Percentiles rank a stretch among this genome's conserved stretches.
These are phyloP conservation scores for Oopsacas minuta DNA, from an alignment of 37 sponge, comb jelly and placozoan species.

Conservation along the genomic window DNA sequence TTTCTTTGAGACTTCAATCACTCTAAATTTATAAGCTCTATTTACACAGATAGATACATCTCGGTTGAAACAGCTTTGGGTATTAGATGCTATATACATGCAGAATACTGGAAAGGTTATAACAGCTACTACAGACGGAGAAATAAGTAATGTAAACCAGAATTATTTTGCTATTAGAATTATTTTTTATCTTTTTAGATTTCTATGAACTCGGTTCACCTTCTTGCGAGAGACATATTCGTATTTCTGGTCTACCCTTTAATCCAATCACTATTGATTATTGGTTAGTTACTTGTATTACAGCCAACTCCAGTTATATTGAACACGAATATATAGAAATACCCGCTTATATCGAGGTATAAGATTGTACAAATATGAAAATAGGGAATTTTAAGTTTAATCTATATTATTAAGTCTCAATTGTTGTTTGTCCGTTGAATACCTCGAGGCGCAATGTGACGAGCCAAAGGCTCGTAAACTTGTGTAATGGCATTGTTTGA, in stretches of 20 bases:
- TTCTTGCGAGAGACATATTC: constrained; percentile 44
- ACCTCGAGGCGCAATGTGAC: no score
- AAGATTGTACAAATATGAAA: no score
- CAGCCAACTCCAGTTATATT: not conserved
- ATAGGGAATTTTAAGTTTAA: no score
- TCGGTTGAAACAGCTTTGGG: constrained; percentile 34
- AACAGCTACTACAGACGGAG: constrained; percentile 53
- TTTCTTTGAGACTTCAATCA: no score
- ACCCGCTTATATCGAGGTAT: no score
- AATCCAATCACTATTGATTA: constrained; percentile 55
- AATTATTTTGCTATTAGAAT: no score
- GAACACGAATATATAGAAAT: no score
- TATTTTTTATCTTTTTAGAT: constrained; percentile 21
- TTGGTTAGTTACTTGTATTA: constrained; percentile 44
- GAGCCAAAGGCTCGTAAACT: no score
- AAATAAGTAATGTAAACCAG: constrained; percentile 50
- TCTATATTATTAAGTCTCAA: no score
- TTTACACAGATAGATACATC: not conserved
- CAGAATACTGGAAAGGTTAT: constrained; percentile 61
- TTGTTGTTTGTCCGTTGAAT: no score
- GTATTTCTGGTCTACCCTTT: constrained; percentile 44
- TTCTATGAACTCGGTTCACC: constrained; percentile 60
- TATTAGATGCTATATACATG: constrained; percentile 54
- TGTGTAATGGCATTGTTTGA: no score
- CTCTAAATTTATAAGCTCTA: no score